Evolutionary conservation across 2,113 vertebrate genomes (phyloP), one percentile per base, ranked within the genome.

Genomic region (Spilogale gracilis): DNA sequence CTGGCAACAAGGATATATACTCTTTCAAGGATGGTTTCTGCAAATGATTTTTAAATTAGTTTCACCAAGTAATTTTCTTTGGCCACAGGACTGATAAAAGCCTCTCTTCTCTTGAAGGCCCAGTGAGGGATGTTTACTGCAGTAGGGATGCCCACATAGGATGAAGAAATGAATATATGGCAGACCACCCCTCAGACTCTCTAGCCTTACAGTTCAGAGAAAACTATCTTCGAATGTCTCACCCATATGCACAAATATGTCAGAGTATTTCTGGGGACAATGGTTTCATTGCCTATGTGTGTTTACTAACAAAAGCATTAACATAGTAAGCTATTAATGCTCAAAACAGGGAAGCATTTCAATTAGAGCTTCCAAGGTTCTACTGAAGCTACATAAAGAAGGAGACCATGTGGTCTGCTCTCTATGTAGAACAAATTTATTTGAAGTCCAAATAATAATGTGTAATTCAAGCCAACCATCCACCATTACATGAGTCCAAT

Each of bases 41-140:
- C 67, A 83, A 83, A n/a, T 61, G 5, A 54, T 32, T 65, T 92
- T 54, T 60, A 9, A 60, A 76, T 45, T 90, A 16, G 7, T 30
- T 94, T 91, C 21, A 52, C 14, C 81, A 79, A 61, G 43, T 48
- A 73, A 52, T 78, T 91, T 91, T 88, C 60, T 78, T 94, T 71
- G n/a, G 32, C 9, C 1, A 61, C 0, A 63, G 60, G 60, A 79
- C 32, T 65, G 74, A 85, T 67, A 3, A 76, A 48, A 90, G 9
- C 48, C 9, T 48, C 13, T 50, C 65, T 76, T 38, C 32, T 90
- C 76, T 65, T 69, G 56, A 48, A 93, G 91, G 56, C 7, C 3
- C 58, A 21, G 3, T 38, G 17, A 38, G 11, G 56, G 74, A 67
- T 45, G 83, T 23, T 86, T n/a, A 16, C 4, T 45, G 11, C 27